These are phyloP conservation scores for Idaea dimidiata DNA, from an alignment of 2,888 invertebrate species.

Conservation along the genomic window DNA sequence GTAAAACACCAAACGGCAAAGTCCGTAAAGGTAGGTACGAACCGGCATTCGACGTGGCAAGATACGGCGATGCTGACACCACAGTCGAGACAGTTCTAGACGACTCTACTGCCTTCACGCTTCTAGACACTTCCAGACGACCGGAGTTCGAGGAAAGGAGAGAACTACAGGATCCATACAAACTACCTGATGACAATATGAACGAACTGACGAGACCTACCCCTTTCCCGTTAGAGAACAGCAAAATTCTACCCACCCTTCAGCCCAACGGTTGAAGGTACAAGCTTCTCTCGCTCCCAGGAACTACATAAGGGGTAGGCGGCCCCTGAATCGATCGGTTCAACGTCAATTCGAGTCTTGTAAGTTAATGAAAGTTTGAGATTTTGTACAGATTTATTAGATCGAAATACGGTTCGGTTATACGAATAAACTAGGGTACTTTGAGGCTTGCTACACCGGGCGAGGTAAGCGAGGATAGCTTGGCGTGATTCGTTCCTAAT, in stretches of 20 bases:
- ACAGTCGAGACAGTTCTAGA: slow-evolving; percentile 54
- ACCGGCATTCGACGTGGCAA: slow-evolving; percentile 58
- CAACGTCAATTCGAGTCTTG: slow-evolving; percentile 50
- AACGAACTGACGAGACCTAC: slow-evolving; percentile 61
- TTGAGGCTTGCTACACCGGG: slow-evolving; percentile 43
- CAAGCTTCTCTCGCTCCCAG: slow-evolving; percentile 17
- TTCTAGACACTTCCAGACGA: slow-evolving; percentile 59
- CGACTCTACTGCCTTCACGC: slow-evolving; percentile 28
- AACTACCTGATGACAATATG: slow-evolving; percentile 75
- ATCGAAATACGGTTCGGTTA: slow-evolving; percentile 35
- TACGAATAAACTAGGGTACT: slow-evolving; percentile 45
- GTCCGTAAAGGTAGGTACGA: slow-evolving; percentile 53
- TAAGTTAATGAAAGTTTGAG: slow-evolving; percentile 49
- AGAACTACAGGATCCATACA: slow-evolving; percentile 31
- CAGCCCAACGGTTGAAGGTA: slow-evolving; percentile 72
- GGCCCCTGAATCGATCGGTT: slow-evolving; percentile 50
- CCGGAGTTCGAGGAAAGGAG: slow-evolving; percentile 40
- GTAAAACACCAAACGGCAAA: slow-evolving; percentile 67
- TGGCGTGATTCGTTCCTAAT: slow-evolving; percentile 69
- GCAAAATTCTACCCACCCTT: slow-evolving; percentile 66
- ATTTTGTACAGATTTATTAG: slow-evolving; percentile 59
- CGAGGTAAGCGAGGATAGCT: slow-evolving; percentile 56
- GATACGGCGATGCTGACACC: slow-evolving; percentile 50
- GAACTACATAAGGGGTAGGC: slow-evolving; percentile 69
- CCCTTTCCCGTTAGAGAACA: slow-evolving; percentile 55